These are phyloP conservation scores for Drosophila subpulchrella DNA, from an alignment of 1,140 invertebrate genomes.

Conservation along the genomic window DNA sequence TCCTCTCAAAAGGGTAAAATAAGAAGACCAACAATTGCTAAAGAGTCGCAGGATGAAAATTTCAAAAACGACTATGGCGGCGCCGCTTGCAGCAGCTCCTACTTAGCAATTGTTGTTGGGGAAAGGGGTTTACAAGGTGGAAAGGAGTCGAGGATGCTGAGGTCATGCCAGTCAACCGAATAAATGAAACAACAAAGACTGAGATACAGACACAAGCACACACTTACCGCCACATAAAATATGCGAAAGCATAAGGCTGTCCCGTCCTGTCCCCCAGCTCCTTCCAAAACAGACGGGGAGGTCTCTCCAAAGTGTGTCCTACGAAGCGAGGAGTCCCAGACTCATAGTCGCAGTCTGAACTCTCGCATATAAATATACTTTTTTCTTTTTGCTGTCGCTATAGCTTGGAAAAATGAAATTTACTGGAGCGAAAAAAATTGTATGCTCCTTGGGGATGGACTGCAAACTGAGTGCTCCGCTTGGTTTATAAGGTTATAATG, in stretches of 20 bases:
- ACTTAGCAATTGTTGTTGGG: slow-evolving; percentile 48
- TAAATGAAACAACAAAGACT: slow-evolving; percentile 79
- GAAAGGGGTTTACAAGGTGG: slow-evolving; percentile 8
- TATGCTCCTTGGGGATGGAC: neutral
- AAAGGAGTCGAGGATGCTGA: slow-evolving; percentile 57
- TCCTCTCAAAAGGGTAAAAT: slow-evolving; percentile 26
- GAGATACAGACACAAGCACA: slow-evolving; percentile 30
- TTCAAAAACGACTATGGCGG: slow-evolving; percentile 41
- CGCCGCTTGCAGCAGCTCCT: slow-evolving; percentile 45
- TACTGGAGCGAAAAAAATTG: slow-evolving; percentile 44
- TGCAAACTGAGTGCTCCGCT: slow-evolving; percentile 14
- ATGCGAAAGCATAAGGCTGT: slow-evolving; percentile 72
- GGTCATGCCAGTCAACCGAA: slow-evolving; percentile 81
- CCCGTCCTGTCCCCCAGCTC: neutral
- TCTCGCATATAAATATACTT: slow-evolving; percentile 70
- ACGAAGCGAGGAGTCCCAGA: slow-evolving; percentile 18
- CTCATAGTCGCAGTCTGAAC: slow-evolving; percentile 29
- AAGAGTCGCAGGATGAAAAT: slow-evolving; percentile 46
- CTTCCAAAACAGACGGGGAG: slow-evolving; percentile 14
- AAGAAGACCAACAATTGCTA: slow-evolving; percentile 20
- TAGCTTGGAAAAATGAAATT: slow-evolving; percentile 59
- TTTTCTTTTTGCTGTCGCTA: slow-evolving; percentile 40
- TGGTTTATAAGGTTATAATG: slow-evolving; percentile 12
- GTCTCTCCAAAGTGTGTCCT: slow-evolving; percentile 62
- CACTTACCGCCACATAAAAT: slow-evolving; percentile 61